These are phyloP conservation scores for Mythimna impura DNA, from an alignment of 2,888 invertebrate species.

Conservation along the genomic window DNA sequence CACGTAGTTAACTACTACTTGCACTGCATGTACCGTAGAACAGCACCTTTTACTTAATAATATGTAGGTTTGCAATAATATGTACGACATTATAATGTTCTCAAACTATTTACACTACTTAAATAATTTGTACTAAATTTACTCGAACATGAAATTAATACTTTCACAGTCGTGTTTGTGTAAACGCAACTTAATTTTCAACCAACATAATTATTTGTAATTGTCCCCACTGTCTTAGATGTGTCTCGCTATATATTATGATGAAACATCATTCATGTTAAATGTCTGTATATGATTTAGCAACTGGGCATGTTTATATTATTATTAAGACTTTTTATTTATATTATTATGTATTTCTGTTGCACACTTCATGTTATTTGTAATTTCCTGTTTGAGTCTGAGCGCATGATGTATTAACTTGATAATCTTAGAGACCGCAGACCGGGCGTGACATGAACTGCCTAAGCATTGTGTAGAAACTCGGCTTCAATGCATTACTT, in stretches of 20 bases:
- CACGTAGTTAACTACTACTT: conserved; percentile 71
- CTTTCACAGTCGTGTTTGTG: conserved; percentile 50
- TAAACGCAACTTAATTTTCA: conserved; percentile 52
- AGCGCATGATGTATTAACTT: conserved; percentile 76
- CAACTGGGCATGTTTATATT: conserved; percentile 64
- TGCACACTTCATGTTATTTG: conserved; percentile 73
- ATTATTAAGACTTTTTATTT: conserved; percentile 51
- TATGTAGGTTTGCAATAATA: conserved; percentile 58
- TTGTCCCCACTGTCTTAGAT: conserved; percentile 3
- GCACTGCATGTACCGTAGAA: conserved; percentile 82
- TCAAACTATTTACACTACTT: conserved; percentile 54
- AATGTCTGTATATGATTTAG: conserved; percentile 53
- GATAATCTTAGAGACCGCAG: conserved; percentile 62
- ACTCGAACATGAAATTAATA: conserved; percentile 86
- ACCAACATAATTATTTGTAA: conserved; percentile 16
- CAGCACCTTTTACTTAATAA: conserved; percentile 70
- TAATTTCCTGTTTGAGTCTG: conserved; percentile 87
- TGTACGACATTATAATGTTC: conserved; percentile 58
- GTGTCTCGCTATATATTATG: conserved; percentile 12
- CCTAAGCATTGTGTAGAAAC: conserved; percentile 48
- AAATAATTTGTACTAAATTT: conserved; percentile 67
- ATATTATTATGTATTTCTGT: conserved; percentile 66
- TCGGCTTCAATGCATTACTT: conserved; percentile 31
- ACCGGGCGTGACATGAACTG: conserved; percentile 59
- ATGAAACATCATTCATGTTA: conserved; percentile 35